phyloP scores from a whole-genome alignment of 1,140 invertebrate species.

The Neuroterus valhalla region DNA sequence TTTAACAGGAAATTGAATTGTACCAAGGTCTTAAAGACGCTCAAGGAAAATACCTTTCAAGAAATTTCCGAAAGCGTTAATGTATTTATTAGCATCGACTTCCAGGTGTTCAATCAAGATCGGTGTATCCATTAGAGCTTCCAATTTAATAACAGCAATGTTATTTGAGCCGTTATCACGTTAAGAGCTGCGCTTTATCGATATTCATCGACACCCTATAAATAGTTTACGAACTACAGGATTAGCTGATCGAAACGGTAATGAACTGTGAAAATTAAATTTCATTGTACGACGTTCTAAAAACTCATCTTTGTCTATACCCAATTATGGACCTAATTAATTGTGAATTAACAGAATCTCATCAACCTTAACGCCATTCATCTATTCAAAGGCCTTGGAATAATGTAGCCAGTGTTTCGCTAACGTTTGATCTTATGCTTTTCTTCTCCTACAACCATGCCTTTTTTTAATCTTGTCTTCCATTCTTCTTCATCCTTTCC shows the following conservation, averaged over 20 bases:
- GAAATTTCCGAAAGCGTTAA: background rate
- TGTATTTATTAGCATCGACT: background rate
- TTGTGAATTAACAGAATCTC: background rate
- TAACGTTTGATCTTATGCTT: too few species aligned
- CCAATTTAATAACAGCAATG: background rate
- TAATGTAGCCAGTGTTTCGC: too few species aligned
- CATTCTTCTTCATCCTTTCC: too few species aligned
- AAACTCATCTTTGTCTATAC: background rate
- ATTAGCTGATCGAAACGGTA: background rate
- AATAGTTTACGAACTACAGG: conserved; percentile 4
- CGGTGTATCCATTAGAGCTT: conserved; percentile 10
- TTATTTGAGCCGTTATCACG: conserved; percentile 2
- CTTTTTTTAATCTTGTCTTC: too few species aligned
- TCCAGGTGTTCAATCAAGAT: background rate
- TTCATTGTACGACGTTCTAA: background rate
- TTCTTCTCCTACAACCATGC: too few species aligned
- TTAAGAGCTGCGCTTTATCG: background rate
- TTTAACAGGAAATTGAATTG: too few species aligned
- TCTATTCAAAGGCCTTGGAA: too few species aligned
- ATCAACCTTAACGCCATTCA: background rate
- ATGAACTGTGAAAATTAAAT: conserved; percentile 19
- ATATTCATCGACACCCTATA: conserved; percentile 29
- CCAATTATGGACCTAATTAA: background rate
- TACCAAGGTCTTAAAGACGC: too few species aligned
- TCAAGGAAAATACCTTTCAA: too few species aligned